Percentiles rank a stretch among this genome's conserved stretches.
phyloP scores from a whole-genome alignment of 2,888 invertebrate species.

The Cheilosia scutellata region DNA sequence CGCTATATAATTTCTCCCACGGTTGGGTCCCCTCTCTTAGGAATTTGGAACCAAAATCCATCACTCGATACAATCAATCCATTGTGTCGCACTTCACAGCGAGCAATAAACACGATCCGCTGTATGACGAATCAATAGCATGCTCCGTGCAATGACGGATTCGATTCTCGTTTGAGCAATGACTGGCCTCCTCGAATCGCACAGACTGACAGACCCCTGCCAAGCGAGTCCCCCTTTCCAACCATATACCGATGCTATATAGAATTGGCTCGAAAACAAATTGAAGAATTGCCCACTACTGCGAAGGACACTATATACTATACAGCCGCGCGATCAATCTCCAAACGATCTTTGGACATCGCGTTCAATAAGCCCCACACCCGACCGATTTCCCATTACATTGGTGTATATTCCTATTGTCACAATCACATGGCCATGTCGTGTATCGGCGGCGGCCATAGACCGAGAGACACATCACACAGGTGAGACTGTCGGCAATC shows the following conservation, averaged over 20 bases:
- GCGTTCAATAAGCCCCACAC: constrained; percentile 49
- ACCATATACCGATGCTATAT: background rate
- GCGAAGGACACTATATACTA: constrained; percentile 68
- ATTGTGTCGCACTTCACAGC: constrained; percentile 72
- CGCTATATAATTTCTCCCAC: constrained; percentile 23
- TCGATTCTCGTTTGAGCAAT: constrained; percentile 56
- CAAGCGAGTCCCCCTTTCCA: constrained; percentile 24
- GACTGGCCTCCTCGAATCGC: constrained; percentile 42
- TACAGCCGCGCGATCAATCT: constrained; percentile 63
- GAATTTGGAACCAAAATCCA: constrained; percentile 7
- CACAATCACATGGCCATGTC: constrained; percentile 42
- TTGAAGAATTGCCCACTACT: constrained; percentile 68
- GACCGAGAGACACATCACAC: constrained; percentile 28
- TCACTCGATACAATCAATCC: constrained; percentile 58
- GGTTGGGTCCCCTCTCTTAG: background rate
- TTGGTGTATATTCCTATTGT: constrained; percentile 52
- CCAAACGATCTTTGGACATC: constrained; percentile 50
- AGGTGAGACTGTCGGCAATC: constrained; percentile 60
- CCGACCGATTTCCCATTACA: constrained; percentile 54
- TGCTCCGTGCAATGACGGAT: constrained; percentile 45
- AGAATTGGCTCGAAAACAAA: constrained; percentile 44
- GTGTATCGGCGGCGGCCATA: background rate
- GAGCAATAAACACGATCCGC: constrained; percentile 52
- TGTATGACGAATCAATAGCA: constrained; percentile 67
- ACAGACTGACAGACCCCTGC: constrained; percentile 71